Evolutionary conservation across 2,797 vertebrate genomes (phyloP), one percentile per base, ranked within the genome.

Genomic region (Merluccius polli): DNA sequence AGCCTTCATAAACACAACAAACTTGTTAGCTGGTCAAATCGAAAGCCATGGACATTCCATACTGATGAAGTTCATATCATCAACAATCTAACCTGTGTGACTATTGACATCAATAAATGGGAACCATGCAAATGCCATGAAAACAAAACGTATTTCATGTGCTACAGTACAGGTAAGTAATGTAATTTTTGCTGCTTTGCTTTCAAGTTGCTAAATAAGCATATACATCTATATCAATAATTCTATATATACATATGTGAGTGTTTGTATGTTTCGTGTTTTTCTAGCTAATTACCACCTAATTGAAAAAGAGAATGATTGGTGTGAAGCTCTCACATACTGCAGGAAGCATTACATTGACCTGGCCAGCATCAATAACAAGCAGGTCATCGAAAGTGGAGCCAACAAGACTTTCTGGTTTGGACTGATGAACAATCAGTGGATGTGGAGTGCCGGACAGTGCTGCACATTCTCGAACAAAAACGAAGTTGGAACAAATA

Each of bases 301-400:
- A 29, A 70, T 85, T 69, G 0, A 0, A 0, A 0, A 31, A 0
- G 0, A 0, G 0, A 85, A 75, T 72, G 74, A 11, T 68, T 93
- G 91, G 92, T 87, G 75, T 78, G 76, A 85, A 24, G 91, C 92
- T 74, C 80, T 65, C 70, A 16, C 38, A 0, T 69, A 87, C 79
- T 93, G 92, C 82, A 88, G 71, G 48, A 7, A 0, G 11, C 0
- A 69, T 11, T 8, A 9, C 48, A 2, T 0, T 5, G 79, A 89
- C 27, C 78, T 92, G 78, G 86, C 79, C 41, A 87, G 73, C 24
- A 88, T 91, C 74, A 24, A 0, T 4, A 3, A 52, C n/a, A 0
- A 67, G 0, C 0, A 6, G 0, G 81, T 87, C 32, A 70, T 6
- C 31, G 0, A 13, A 0, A 0, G 10, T 6, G 35, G 76, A 21